phyloP scores from a whole-genome alignment of 2,797 vertebrate genomes.

The Mionectes olivaceus region DNA sequence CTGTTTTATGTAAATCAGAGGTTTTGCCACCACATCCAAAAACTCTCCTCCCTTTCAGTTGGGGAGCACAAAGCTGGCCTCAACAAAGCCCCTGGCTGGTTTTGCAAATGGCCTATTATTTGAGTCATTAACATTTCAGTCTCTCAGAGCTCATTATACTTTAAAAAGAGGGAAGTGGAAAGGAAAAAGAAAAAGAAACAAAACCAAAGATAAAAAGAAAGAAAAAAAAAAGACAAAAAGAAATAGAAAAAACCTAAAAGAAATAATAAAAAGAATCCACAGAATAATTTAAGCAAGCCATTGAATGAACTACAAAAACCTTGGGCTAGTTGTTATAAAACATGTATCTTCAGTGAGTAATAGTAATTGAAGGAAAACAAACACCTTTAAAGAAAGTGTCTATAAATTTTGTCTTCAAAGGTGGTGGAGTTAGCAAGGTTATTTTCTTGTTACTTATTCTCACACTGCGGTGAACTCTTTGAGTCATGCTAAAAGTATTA shows the following conservation, averaged over 20 bases:
- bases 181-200: fast-evolving
- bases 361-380: not conserved
- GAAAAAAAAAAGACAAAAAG: no score
- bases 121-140: fast-evolving
- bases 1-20: not conserved
- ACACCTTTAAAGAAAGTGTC: not conserved
- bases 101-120: not conserved
- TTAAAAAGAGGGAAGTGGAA: not conserved
- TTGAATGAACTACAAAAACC: not conserved
- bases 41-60: not conserved
- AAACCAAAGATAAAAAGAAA: fast-evolving
- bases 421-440: not conserved
- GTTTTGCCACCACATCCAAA: not conserved
- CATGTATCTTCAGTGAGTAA: not conserved
- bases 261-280: not conserved
- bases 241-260: not conserved
- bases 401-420: not conserved
- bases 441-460: not conserved
- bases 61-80: not conserved
- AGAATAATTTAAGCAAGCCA: not conserved
- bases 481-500: not conserved
- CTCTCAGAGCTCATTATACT: not conserved
- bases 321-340: not conserved
- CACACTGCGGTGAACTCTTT: not conserved
- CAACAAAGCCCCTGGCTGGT: not conserved